A percentile compares a stretch with the other conserved stretches of the same genome.
phyloP scores from a whole-genome alignment of 2,888 invertebrate genomes.

The Pardosa pseudoannulata region DNA sequence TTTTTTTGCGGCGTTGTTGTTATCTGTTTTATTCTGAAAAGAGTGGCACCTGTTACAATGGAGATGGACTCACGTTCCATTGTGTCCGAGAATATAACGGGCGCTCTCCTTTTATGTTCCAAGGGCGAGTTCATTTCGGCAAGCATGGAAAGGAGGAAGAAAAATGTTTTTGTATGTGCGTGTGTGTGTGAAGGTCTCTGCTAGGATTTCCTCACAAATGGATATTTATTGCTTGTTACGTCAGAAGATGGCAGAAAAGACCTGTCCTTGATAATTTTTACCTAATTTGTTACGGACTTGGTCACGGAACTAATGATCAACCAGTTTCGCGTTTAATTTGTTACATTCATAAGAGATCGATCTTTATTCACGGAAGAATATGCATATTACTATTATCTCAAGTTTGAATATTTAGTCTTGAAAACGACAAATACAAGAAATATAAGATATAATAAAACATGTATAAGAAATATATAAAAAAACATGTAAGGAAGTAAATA shows the following conservation, averaged over 20 bases:
- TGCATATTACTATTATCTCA: too few species aligned
- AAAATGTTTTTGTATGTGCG: constrained; percentile 3
- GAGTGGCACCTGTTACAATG: constrained; percentile 67
- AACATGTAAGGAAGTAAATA: too few species aligned
- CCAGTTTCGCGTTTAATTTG: too few species aligned
- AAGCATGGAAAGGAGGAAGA: background rate
- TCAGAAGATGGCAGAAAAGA: background rate
- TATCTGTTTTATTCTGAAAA: constrained; percentile 54
- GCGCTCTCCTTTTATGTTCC: constrained; percentile 25
- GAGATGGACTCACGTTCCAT: constrained; percentile 35
- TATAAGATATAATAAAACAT: too few species aligned
- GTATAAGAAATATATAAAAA: too few species aligned
- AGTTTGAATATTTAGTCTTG: too few species aligned
- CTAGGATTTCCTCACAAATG: constrained; percentile 4
- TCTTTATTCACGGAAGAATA: too few species aligned
- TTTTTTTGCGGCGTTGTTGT: constrained; percentile 21
- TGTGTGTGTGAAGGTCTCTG: background rate
- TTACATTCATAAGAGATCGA: too few species aligned
- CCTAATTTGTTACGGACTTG: background rate
- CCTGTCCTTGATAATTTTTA: background rate
- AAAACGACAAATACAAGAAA: too few species aligned
- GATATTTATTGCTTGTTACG: constrained; percentile 15
- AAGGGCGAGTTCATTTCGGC: constrained; percentile 18
- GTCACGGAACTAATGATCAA: background rate
- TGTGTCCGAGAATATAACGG: constrained; percentile 51